Percentiles rank a stretch among this genome's conserved stretches.
Conservation (phyloP, 1,140 invertebrate genomes). For the Antheraea pernyi region DNA sequence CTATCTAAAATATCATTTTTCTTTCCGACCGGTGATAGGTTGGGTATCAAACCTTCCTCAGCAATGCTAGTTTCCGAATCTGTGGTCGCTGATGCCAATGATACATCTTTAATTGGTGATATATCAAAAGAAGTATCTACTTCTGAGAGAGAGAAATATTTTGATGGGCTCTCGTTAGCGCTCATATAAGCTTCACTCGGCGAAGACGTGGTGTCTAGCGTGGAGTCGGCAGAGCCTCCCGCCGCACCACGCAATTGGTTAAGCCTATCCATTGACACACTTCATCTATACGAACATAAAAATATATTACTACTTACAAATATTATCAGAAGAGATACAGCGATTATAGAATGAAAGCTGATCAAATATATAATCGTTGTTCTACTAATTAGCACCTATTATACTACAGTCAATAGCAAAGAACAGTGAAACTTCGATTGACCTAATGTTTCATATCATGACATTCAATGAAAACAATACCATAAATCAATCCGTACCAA, state of each 20-base stretch:
- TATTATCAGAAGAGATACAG: conserved; percentile 12
- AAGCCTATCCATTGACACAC: conserved; percentile 74
- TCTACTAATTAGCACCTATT: conserved; percentile 60
- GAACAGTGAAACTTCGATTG: conserved; percentile 73
- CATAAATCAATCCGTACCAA: conserved; percentile 32
- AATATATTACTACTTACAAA: conserved; percentile 14
- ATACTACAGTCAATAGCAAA: conserved; percentile 61
- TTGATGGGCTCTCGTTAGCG: conserved; percentile 68
- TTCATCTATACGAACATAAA: conserved; percentile 69
- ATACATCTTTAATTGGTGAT: conserved; percentile 55
- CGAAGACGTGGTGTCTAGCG: conserved; percentile 57
- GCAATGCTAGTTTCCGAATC: conserved; percentile 37
- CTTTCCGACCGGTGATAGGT: conserved; percentile 61
- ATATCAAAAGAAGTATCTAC: conserved; percentile 63
- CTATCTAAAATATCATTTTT: conserved; percentile 53
- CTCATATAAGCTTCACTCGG: conserved; percentile 66
- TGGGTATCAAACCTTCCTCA: conserved; percentile 49
- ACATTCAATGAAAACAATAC: conserved; percentile 61
- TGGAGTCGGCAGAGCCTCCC: conserved; percentile 55
- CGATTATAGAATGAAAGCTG: conserved; percentile 27
- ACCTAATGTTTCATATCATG: conserved; percentile 72
- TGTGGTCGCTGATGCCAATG: conserved; percentile 28
- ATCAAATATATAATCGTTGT: conserved; percentile 65
- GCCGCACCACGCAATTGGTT: conserved; percentile 63
- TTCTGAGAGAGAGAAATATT: conserved; percentile 73